Percentiles rank a stretch among this genome's conserved stretches.
phyloP scores from a whole-genome alignment of 1,140 invertebrate genomes.

The Drosophila biarmipes region DNA sequence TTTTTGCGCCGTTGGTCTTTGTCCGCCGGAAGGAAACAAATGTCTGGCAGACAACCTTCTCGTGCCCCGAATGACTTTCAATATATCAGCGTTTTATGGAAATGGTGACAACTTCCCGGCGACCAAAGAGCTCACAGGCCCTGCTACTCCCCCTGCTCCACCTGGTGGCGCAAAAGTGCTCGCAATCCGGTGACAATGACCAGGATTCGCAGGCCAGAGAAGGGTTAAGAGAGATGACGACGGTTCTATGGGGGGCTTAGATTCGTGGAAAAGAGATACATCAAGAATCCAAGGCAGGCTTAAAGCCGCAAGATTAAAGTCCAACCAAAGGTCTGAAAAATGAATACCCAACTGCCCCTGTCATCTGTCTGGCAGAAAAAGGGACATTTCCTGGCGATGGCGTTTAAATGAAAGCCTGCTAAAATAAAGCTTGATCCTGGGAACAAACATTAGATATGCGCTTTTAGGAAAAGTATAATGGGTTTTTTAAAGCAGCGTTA shows the following conservation, averaged over 20 bases:
- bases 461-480: no score
- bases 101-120: constrained; percentile 73
- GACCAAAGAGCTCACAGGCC: constrained; percentile 15
- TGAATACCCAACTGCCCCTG: not conserved
- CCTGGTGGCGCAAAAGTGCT: constrained; percentile 26
- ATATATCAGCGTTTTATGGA: constrained; percentile 78
- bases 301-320: not conserved
- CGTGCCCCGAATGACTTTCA: constrained; percentile 75
- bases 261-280: constrained; percentile 19
- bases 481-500: no score
- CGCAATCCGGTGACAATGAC: constrained; percentile 53
- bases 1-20: constrained; percentile 36
- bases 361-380: not conserved
- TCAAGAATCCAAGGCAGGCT: constrained; percentile 19
- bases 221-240: constrained; percentile 51
- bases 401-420: not conserved
- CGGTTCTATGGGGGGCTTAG: constrained; percentile 47
- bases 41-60: constrained; percentile 55
- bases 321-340: not conserved
- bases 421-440: not conserved
- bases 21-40: constrained; percentile 75
- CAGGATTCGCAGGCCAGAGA: constrained; percentile 38
- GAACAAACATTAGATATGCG: not conserved
- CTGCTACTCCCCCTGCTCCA: not conserved
- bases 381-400: not conserved